These are phyloP conservation scores for Itoplectis maculator DNA, from an alignment of 2,888 invertebrate species.

Conservation along the genomic window DNA sequence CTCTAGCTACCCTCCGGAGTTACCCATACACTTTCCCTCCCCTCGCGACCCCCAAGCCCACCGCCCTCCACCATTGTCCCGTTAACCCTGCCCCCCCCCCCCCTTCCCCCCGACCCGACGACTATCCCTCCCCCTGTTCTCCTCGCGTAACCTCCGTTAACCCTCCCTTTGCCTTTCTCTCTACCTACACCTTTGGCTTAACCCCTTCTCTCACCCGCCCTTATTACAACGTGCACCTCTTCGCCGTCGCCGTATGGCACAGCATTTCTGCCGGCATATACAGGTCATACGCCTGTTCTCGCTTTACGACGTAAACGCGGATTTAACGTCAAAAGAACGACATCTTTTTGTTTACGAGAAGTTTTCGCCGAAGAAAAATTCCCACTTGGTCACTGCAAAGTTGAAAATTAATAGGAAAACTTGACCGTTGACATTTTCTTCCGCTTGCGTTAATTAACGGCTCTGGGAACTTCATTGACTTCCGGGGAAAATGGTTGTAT, in stretches of 20 bases:
- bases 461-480: too few species aligned
- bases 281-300: slow-evolving; percentile 51
- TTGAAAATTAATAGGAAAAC: slow-evolving; percentile 14
- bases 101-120: neutral
- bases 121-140: slow-evolving; percentile 7
- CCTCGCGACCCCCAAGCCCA: slow-evolving; percentile 33
- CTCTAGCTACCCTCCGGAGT: slow-evolving; percentile 38
- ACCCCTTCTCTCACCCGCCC: slow-evolving; percentile 24
- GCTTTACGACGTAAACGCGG: slow-evolving; percentile 45
- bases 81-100: slow-evolving; percentile 69
- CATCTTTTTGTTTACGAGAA: neutral
- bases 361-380: neutral
- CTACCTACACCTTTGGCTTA: slow-evolving; percentile 36
- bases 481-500: too few species aligned
- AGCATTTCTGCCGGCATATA: slow-evolving; percentile 23
- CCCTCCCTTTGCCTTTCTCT: slow-evolving; percentile 51
- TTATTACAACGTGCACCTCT: slow-evolving; percentile 32
- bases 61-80: slow-evolving; percentile 59
- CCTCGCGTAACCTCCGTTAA: slow-evolving; percentile 28
- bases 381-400: neutral
- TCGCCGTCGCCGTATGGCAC: slow-evolving; percentile 11
- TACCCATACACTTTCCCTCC: slow-evolving; percentile 67
- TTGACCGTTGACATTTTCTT: neutral
- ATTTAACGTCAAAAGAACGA: slow-evolving; percentile 36
- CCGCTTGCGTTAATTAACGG: neutral